Evolutionary conservation across 2,113 vertebrate species (phyloP), one percentile per base, ranked within the genome.

Genomic region (Gavialis gangeticus): DNA sequence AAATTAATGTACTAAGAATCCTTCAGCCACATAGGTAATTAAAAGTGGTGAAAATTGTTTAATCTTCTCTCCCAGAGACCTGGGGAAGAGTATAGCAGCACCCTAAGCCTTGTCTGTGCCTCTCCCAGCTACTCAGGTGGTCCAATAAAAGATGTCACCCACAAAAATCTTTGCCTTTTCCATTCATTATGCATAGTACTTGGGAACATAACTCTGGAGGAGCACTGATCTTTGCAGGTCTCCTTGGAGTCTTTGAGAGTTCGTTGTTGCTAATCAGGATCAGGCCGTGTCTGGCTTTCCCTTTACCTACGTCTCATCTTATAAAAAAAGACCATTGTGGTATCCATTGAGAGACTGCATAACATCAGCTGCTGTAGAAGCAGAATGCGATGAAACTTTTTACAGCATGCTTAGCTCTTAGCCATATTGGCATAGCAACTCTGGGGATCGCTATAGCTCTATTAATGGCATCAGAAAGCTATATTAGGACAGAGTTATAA

Each of bases 1-100:
- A 69, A 34, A 69, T 69, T 14, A 67, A 62, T 0, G 0, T 69
- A 55, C 5, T 55, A 24, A 58, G n/a, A 57, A 28, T 64, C 24
- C 55, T 2, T 21, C 27, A 83, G 5, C 2, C 1, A 66, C 79
- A 77, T 84, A 37, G 59, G 63, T 11, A 21, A 84, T 73, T 6
- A 13, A 73, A 80, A 84, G 11, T 27, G 27, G 17, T 76, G 76
- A 64, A 73, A 90, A 84, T 56, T 80, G 2, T 73, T 77, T n/a
- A 24, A 16, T 5, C 21, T 15, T 73, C 3, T 57, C 21, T 57
- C 21, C 24, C 60, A 34, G n/a, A 18, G 79, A 21, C 79, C 55
- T 21, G 6, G 4, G 22, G 14, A 11, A 85, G n/a, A 9, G 46
- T 91, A 9, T 46, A 46, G 46, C 46, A 46, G 46, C 46, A 46